Percentiles rank a stretch among this genome's conserved stretches.
phyloP scores from a whole-genome alignment of 2,888 invertebrate genomes.

The Agrotis clavis region DNA sequence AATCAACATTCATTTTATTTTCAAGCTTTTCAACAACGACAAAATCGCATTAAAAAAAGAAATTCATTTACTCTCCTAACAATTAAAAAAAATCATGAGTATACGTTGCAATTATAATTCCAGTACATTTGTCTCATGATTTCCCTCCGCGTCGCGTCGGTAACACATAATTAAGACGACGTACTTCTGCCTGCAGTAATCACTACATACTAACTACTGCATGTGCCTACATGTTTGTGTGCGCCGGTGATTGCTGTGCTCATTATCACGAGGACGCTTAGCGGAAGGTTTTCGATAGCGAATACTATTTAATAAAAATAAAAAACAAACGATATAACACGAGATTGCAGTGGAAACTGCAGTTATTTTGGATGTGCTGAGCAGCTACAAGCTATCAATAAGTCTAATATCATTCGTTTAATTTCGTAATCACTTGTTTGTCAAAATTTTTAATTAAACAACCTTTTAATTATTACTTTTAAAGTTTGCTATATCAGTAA shows the following conservation, averaged over 20 bases:
- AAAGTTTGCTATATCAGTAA: background rate
- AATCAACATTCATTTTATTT: background rate
- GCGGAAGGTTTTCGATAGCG: slow-evolving; percentile 23
- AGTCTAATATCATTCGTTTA: too few species aligned
- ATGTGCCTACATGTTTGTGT: background rate
- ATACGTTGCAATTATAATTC: background rate
- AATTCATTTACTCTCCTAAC: too few species aligned
- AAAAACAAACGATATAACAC: too few species aligned
- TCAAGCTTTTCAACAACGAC: background rate
- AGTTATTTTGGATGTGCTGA: background rate
- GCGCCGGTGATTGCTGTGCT: slow-evolving; percentile 71
- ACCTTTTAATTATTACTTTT: background rate
- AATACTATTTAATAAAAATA: background rate
- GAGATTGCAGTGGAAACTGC: background rate
- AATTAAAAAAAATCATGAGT: slow-evolving; percentile 4
- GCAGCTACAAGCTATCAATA: too few species aligned
- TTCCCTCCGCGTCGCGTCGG: slow-evolving; percentile 1
- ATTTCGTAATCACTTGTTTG: too few species aligned
- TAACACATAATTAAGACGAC: slow-evolving; percentile 44
- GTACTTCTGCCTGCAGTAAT: slow-evolving; percentile 29
- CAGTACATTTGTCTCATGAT: slow-evolving; percentile 23
- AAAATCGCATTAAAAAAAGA: background rate
- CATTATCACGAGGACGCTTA: slow-evolving; percentile 72
- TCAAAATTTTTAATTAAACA: too few species aligned
- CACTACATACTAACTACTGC: slow-evolving; percentile 45